Percentiles rank a stretch among this genome's conserved stretches.
Evolutionary conservation across 2,888 invertebrate species (phyloP).

Genomic region (Trachelus troglodyta): DNA sequence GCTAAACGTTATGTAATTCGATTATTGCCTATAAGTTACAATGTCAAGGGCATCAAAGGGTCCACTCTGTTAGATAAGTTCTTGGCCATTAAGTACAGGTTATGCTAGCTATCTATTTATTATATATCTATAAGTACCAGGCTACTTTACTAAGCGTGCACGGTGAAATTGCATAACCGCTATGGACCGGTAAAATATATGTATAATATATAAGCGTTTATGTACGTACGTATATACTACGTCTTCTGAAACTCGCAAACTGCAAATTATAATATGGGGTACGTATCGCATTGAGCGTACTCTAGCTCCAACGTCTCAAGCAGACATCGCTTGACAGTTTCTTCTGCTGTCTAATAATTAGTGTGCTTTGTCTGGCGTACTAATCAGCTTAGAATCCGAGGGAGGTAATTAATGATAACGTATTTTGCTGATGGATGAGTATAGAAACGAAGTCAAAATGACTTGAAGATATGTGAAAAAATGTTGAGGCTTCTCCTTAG

Average conservation of each 20-base stretch:
- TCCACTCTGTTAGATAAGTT: not conserved
- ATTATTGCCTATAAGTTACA: not conserved
- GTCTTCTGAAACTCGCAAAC: not conserved
- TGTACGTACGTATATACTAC: not conserved
- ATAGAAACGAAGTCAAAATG: not conserved
- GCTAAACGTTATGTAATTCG: not conserved
- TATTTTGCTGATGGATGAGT: not conserved
- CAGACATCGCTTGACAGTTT: not conserved
- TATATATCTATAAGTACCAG: not conserved
- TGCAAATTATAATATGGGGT: not conserved
- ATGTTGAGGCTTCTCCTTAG: not conserved
- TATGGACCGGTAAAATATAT: not conserved
- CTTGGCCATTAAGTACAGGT: not conserved
- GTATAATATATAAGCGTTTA: not conserved
- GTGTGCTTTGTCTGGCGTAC: not conserved
- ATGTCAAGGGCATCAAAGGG: not conserved
- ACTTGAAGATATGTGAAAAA: not conserved
- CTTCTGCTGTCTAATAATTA: not conserved
- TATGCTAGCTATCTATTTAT: not conserved
- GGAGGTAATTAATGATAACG: not conserved
- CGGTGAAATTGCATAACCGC: not conserved
- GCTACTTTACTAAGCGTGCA: not conserved
- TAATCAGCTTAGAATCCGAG: not conserved
- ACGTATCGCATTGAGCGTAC: not conserved
- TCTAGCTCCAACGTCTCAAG: not conserved